Conservation (phyloP, 2,113 vertebrate genomes). For the Otis tarda region DNA sequence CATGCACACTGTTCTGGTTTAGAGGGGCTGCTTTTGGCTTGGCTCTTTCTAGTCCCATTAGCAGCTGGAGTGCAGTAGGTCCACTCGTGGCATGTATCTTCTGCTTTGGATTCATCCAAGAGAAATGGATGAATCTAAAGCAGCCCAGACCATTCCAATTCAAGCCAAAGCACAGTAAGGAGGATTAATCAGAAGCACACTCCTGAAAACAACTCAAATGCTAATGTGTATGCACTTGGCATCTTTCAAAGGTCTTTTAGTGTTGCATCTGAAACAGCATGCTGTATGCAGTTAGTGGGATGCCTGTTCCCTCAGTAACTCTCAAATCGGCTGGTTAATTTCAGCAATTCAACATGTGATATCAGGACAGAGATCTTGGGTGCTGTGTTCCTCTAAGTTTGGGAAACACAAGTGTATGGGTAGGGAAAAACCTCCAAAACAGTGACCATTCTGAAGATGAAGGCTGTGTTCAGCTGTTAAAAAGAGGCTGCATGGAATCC, state of each 20-base stretch:
- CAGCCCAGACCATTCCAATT: not conserved
- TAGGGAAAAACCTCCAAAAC: not conserved
- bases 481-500: not conserved
- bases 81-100: not conserved
- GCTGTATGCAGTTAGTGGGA: not conserved
- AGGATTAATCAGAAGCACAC: slow-evolving; percentile 34
- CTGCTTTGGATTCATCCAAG: not conserved
- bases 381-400: not conserved
- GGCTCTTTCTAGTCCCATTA: not conserved
- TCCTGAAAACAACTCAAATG: slow-evolving; percentile 28
- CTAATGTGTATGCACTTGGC: not conserved
- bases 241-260: not conserved
- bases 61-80: slow-evolving; percentile 16
- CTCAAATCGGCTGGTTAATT: not conserved
- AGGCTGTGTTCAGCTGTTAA: not conserved
- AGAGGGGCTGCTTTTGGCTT: not conserved
- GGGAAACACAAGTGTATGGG: not conserved
- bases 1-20: not conserved
- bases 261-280: fast-evolving
- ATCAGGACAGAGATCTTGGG: not conserved
- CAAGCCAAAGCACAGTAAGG: slow-evolving; percentile 18
- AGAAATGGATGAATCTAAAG: not conserved
- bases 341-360: not conserved
- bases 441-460: not conserved
- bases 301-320: not conserved